A percentile compares a stretch with the other conserved stretches of the same genome.
These are phyloP conservation scores for Thecocarcelia acutangulata DNA, from an alignment of 2,888 invertebrate genomes.

Conservation along the genomic window DNA sequence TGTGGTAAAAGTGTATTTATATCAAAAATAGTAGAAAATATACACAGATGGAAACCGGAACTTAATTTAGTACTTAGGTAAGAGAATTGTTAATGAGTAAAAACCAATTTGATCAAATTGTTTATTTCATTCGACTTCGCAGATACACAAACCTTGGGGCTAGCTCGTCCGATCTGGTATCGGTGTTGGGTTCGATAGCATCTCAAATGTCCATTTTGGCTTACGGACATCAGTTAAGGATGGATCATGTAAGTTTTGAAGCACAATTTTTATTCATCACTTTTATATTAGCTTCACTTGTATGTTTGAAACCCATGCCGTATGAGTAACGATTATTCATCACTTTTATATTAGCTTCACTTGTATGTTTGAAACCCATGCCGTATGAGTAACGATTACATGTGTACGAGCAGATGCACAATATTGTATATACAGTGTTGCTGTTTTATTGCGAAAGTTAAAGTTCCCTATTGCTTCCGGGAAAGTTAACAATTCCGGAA, in stretches of 20 bases:
- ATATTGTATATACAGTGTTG: too few species aligned
- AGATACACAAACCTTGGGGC: conserved; percentile 79
- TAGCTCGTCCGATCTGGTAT: conserved; percentile 78
- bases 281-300: too few species aligned
- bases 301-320: too few species aligned
- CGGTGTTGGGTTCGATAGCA: conserved; percentile 87
- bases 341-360: too few species aligned
- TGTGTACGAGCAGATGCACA: too few species aligned
- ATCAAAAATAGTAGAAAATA: conserved; percentile 87
- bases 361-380: too few species aligned
- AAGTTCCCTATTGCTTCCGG: too few species aligned
- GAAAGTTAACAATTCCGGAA: too few species aligned
- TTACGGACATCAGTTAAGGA: conserved; percentile 85
- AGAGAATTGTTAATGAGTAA: background rate
- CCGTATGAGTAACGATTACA: too few species aligned
- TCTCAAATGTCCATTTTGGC: conserved; percentile 88
- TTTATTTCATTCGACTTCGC: background rate
- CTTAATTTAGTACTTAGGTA: conserved; percentile 82
- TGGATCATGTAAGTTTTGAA: conserved; percentile 83
- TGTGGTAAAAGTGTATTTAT: conserved; percentile 92
- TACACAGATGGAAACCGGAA: conserved; percentile 85
- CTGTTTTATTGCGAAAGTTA: too few species aligned
- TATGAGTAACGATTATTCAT: too few species aligned
- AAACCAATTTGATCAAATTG: background rate
- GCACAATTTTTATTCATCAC: background rate